phyloP scores from a whole-genome alignment of 2,113 vertebrate genomes.

The Calidris pugnax region DNA sequence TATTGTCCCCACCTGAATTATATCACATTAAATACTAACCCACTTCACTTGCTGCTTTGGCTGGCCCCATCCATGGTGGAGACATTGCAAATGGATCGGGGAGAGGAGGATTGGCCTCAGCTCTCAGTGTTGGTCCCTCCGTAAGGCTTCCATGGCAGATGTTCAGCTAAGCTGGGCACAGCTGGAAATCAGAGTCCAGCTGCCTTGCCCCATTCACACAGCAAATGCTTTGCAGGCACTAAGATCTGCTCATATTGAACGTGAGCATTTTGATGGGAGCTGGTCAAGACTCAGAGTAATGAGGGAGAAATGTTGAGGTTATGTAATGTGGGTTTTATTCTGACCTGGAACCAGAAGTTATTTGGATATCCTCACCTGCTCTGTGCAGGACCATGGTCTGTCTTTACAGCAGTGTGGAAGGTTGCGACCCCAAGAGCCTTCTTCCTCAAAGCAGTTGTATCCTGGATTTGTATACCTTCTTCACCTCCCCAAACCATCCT shows the following conservation, averaged over 20 bases:
- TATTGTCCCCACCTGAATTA: neutral
- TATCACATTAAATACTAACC: neutral
- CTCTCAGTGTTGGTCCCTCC: neutral
- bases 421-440: neutral
- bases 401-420: fast-evolving
- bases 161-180: neutral
- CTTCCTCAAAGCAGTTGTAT: neutral
- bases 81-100: neutral
- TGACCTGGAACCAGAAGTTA: neutral
- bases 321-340: neutral
- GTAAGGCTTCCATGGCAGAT: neutral
- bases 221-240: neutral
- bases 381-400: neutral
- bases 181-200: neutral
- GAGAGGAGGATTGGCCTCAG: neutral
- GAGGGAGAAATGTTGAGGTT: neutral
- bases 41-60: neutral
- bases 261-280: neutral
- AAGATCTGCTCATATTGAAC: neutral
- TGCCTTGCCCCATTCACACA: neutral
- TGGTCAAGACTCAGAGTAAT: neutral
- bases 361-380: neutral
- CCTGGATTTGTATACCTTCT: neutral
- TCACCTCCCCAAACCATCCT: neutral
- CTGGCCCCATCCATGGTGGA: neutral